phyloP scores from a whole-genome alignment of 1,140 invertebrate genomes.

The Drosophila sturtevanti region DNA sequence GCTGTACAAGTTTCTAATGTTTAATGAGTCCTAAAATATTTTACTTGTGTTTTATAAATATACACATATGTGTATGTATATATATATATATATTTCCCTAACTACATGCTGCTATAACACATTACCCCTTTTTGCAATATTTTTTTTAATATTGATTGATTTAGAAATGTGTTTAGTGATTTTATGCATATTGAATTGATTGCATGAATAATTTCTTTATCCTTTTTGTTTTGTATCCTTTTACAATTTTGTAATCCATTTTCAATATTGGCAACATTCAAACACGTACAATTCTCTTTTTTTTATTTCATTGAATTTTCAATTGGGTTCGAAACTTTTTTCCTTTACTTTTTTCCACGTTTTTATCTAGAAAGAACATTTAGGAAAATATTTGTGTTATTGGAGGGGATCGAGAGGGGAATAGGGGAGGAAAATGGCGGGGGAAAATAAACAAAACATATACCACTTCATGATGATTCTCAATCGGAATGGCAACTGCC shows the following conservation, averaged over 20 bases:
- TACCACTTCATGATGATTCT: slow-evolving; percentile 17
- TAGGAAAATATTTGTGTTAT: slow-evolving; percentile 15
- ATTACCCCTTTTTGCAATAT: too few relatives aligned
- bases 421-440: background rate
- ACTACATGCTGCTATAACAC: too few relatives aligned
- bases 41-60: too few relatives aligned
- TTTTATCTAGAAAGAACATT: background rate
- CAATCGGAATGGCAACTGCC: slow-evolving; percentile 10
- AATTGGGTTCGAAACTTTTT: background rate
- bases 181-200: background rate
- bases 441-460: slow-evolving; percentile 11
- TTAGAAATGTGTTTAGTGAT: too few relatives aligned
- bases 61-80: too few relatives aligned
- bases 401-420: background rate
- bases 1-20: too few relatives aligned
- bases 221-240: background rate
- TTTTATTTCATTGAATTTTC: slow-evolving; percentile 5
- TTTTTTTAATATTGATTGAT: too few relatives aligned
- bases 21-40: too few relatives aligned
- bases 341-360: background rate
- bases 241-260: background rate
- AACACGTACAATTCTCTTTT: slow-evolving; percentile 1
- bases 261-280: slow-evolving; percentile 3
- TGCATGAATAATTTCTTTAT: background rate
- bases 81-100: too few relatives aligned